Conservation (phyloP, 2,797 vertebrate species). For the Epinephelus coioides region DNA sequence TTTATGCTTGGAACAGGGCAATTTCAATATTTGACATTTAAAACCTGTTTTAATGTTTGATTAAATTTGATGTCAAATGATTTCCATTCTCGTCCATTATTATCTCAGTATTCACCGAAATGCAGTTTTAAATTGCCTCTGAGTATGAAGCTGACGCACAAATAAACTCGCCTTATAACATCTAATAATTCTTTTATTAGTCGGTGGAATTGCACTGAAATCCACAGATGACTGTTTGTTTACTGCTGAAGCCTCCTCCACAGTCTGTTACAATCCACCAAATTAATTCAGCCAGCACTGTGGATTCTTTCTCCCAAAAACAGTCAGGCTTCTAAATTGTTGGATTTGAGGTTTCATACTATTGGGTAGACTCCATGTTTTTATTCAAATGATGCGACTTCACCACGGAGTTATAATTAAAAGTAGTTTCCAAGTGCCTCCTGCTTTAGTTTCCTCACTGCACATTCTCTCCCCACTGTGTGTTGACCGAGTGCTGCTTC, state of each 20-base stretch:
- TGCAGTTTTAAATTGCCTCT: background rate
- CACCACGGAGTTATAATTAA: background rate
- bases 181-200: background rate
- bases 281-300: background rate
- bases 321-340: background rate
- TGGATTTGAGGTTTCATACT: background rate
- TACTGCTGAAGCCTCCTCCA: background rate
- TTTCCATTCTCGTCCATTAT: background rate
- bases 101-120: background rate
- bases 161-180: too few species aligned
- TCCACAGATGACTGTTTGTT: conserved; percentile 1
- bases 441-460: accelerated
- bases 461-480: background rate
- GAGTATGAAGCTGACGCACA: background rate
- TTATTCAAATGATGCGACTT: background rate
- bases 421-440: background rate
- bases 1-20: background rate
- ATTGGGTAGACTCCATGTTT: too few species aligned
- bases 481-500: background rate
- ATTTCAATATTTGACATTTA: background rate
- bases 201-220: background rate
- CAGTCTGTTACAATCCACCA: conserved; percentile 8
- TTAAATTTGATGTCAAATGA: background rate
- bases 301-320: background rate
- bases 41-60: background rate